Base-by-base conservation (phyloP, 2,888 invertebrate genomes). In the Phortica magna region DNA sequence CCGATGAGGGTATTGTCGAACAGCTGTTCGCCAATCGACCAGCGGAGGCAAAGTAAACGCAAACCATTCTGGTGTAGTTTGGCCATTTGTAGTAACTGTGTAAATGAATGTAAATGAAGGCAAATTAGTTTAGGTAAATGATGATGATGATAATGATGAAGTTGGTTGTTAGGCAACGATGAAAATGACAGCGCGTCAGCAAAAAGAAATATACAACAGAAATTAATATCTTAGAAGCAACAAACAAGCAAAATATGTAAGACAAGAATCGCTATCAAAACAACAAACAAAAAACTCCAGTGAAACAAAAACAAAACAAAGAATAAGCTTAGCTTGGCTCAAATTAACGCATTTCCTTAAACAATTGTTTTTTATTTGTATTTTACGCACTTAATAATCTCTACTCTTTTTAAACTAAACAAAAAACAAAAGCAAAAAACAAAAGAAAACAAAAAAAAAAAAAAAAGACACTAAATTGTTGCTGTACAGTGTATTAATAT, bases 1-100 rank as follows among this genome's bases (percentile, higher is more conserved):
- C 98, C 42, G 99, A 99, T 89, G 96, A 97, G 83, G 93, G 94
- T n/a, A 96, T 98, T 78, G 95, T 99, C 31, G 96, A 96, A 53
- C 93, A 95, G 80, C 93, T 98, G 39, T 96, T 97, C 90, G 93
- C 94, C 76, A 94, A 95, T 84, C 94, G 95, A 89, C 96, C 96
- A n/a, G 82, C 89, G 64, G 91, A 91, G 81, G 84, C 85, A 81
- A 90, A 90, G 83, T 90, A 91, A 87, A 83, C 57, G 42, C 74
- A n/a, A 59, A n/a, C 31, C 31, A 31, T 31, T 31, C 42, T 2
- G 55, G 55, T 31, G 31, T 31, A 31, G 31, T 48, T 14, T 48
- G 48, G 48, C 9, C 48, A 9, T 10, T 31, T 10, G 65, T 12
- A 17, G 65, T 17, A 74, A 39, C 17, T 19, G 67, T 19, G 67